Conservation (phyloP, 2,113 vertebrate genomes). For the Oryzias javanicus region DNA sequence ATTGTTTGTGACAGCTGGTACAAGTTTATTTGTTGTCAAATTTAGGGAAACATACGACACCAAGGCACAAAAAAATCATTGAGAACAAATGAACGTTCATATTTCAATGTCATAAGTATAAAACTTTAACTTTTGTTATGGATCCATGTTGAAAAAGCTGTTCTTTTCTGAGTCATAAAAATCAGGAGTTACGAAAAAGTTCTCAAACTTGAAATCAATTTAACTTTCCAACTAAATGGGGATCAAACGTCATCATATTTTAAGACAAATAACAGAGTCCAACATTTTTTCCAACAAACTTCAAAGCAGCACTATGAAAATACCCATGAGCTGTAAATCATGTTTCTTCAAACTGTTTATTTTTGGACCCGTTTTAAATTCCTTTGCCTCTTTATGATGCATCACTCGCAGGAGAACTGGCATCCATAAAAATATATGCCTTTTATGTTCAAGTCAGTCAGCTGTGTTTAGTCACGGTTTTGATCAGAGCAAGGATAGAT, state of each 20-base stretch:
- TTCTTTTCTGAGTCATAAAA: neutral
- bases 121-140: no score
- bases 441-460: conserved; percentile 25
- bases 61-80: neutral
- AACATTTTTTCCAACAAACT: neutral
- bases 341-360: neutral
- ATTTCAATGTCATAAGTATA: no score
- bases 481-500: conserved; percentile 24
- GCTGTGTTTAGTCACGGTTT: conserved; percentile 29
- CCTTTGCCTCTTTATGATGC: neutral
- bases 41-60: no score
- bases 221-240: no score
- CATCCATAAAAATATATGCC: neutral
- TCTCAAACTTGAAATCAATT: neutral
- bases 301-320: neutral
- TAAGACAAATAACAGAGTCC: neutral
- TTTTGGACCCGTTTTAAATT: neutral
- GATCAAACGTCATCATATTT: neutral
- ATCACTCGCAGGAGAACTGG: conserved; percentile 1
- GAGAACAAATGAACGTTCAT: neutral
- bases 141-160: no score
- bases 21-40: no score
- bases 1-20: neutral
- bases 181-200: neutral
- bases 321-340: neutral